Base-by-base conservation (phyloP, 1,140 invertebrate species). In the Polypedilum vanderplanki region DNA sequence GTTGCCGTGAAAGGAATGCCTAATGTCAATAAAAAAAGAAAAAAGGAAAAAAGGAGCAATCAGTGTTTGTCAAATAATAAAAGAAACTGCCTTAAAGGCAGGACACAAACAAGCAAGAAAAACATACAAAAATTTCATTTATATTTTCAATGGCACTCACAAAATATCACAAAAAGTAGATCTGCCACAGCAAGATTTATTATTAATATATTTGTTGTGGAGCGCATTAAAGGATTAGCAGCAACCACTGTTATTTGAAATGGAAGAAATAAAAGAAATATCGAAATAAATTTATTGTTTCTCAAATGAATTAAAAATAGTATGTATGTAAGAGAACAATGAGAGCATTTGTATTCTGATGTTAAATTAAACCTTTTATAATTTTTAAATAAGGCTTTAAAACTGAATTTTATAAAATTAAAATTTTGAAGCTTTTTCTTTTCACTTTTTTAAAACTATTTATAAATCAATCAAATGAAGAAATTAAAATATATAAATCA, bases 121-220 rank as follows among this genome's bases (percentile, higher is more conserved):
- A 33, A 33, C 24, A 33, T 33, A 33, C 24, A 33, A 5, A 33
- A 67, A 67, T 18, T 17, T 67, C 18, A 17, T 20, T 67, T 67
- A 2, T n/a, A 70, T 18, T 20, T 70, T 70, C 65, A 20, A 5
- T 94, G 0, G 95, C 94, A 20, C 40, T 98, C 95, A 84, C 96
- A 98, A 83, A 98, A 96, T 70, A 96, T 88, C 57, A 98, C 94
- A 83, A 98, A 98, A 7, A 97, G 87, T 8, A 98, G 85, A 83
- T 98, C 96, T 7, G 96, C 96, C 18, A 94, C 86, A 1, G 93
- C 93, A 73, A 95, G 82, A 80, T 95, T 95, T 76, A 93, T 92
- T 76, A 98, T 97, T 3, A 97, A 87, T 57, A 97, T 87, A 80
- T 98, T 97, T 22, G 95, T 97, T 1, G 95, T 96, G 7, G 93